Evolutionary conservation across 2,797 vertebrate genomes (phyloP).

Genomic region (Pygocentrus nattereri): DNA sequence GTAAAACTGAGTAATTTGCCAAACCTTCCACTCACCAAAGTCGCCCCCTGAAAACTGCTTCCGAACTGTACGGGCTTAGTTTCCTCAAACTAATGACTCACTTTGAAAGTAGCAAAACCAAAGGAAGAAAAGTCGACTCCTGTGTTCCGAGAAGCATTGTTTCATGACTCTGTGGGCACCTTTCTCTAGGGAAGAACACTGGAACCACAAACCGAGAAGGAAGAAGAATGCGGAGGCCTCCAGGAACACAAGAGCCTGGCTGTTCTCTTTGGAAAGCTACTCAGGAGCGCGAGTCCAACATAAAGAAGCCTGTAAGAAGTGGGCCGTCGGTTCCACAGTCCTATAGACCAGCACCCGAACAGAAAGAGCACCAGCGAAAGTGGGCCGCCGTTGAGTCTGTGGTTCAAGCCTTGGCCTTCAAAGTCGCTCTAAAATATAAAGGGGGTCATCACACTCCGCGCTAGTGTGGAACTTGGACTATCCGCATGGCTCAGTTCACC

Average conservation of each 20-base stretch:
- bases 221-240: constrained; percentile 55
- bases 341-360: constrained; percentile 29
- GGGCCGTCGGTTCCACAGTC: constrained; percentile 25
- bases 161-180: constrained; percentile 4
- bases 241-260: constrained; percentile 65
- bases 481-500: constrained; percentile 20
- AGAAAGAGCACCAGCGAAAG: constrained; percentile 17
- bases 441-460: constrained; percentile 22
- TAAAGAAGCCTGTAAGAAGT: constrained; percentile 39
- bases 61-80: too few species aligned
- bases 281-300: constrained; percentile 48
- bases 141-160: not conserved
- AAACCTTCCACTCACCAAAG: not conserved
- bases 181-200: constrained; percentile 38
- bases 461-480: constrained; percentile 37
- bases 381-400: constrained; percentile 19
- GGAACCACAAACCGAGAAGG: constrained; percentile 56
- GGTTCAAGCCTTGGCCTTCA: constrained; percentile 16
- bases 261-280: constrained; percentile 58
- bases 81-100: not conserved
- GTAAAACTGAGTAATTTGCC: too few species aligned
- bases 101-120: not conserved
- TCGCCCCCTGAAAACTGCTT: not conserved
- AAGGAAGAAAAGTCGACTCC: not conserved
- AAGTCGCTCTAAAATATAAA: constrained; percentile 20